Percentiles rank a stretch among this genome's conserved stretches.
Evolutionary conservation across 2,113 vertebrate species (phyloP).

Genomic region (Pogona vitticeps): DNA sequence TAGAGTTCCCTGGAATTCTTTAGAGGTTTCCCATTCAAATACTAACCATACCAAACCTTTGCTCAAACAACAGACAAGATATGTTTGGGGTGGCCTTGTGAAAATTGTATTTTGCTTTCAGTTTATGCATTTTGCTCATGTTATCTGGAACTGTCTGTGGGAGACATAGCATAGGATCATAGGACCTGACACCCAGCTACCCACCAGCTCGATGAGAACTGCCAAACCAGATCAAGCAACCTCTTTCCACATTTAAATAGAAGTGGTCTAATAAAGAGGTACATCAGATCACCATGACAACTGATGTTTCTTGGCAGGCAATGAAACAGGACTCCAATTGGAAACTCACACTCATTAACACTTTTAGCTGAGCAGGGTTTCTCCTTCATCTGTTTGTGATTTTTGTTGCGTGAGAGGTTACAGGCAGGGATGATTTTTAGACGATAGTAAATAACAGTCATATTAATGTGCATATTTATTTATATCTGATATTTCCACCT

Average conservation of each 20-base stretch:
- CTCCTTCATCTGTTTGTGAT: constrained; percentile 8
- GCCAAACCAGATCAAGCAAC: constrained; percentile 6
- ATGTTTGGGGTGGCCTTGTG: too few species aligned
- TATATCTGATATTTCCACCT: not conserved
- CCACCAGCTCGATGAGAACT: not conserved
- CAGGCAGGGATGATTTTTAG: not conserved
- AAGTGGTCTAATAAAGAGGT: constrained; percentile 12
- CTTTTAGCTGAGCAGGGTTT: not conserved
- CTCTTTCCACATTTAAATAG: not conserved
- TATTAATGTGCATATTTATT: not conserved
- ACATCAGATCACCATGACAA: constrained; percentile 36
- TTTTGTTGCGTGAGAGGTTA: not conserved
- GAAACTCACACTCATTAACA: constrained; percentile 20
- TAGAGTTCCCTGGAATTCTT: too few species aligned
- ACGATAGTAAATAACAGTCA: not conserved
- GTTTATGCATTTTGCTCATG: too few species aligned
- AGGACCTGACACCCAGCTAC: too few species aligned
- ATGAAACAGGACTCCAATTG: constrained; percentile 3
- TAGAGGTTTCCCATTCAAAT: too few species aligned
- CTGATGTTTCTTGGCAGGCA: not conserved
- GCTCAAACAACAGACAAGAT: too few species aligned
- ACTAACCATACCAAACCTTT: too few species aligned
- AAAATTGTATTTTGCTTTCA: too few species aligned
- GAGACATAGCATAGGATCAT: too few species aligned
- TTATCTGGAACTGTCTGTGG: too few species aligned